These are phyloP conservation scores for Mus minutoides DNA, from an alignment of 2,797 vertebrate species.

Conservation along the genomic window DNA sequence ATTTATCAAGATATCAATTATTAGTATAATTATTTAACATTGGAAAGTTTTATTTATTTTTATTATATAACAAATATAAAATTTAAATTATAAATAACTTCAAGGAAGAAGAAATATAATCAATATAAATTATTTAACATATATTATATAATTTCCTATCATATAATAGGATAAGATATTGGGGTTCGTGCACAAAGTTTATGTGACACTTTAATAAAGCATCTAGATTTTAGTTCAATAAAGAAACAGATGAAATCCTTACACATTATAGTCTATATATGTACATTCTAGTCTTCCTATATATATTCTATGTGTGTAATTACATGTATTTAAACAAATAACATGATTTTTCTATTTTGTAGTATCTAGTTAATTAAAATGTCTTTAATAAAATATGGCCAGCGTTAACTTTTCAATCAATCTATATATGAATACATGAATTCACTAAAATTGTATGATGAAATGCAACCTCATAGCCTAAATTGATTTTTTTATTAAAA, in stretches of 20 bases:
- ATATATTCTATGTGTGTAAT: not conserved
- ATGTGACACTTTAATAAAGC: not conserved
- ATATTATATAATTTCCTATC: not conserved
- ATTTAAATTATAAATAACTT: not conserved
- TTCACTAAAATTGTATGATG: not conserved
- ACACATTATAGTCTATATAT: not conserved
- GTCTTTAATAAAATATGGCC: not conserved
- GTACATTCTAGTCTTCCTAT: not conserved
- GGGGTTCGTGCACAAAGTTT: not conserved
- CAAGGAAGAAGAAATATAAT: not conserved
- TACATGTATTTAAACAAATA: not conserved
- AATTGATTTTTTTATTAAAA: not conserved
- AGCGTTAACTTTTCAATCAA: not conserved
- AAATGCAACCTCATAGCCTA: not conserved
- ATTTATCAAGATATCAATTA: not conserved
- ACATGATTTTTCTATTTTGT: not conserved
- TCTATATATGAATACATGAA: not conserved
- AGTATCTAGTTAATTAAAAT: not conserved
- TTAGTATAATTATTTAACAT: not conserved
- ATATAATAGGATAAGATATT: not conserved
- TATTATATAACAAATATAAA: not conserved
- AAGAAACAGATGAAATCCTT: not conserved
- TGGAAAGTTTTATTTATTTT: not conserved
- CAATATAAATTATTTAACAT: not conserved
- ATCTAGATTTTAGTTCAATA: not conserved